These are phyloP conservation scores for Scaptomyza tumidula DNA, from an alignment of 2,888 invertebrate genomes.

Conservation along the genomic window DNA sequence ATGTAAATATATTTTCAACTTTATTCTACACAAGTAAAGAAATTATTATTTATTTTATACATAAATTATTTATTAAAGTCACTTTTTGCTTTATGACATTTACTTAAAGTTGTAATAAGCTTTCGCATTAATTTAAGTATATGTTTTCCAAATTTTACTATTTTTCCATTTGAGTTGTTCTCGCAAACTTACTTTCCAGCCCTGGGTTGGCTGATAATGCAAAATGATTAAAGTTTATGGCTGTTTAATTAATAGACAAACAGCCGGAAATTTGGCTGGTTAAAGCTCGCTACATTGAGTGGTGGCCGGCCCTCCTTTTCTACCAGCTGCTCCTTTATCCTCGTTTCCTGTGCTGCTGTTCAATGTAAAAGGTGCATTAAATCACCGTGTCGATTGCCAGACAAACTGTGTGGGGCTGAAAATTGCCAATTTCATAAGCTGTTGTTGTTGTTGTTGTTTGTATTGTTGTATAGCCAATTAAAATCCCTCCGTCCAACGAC, in stretches of 20 bases:
- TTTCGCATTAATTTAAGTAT: no score
- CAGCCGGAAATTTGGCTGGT: slow-evolving; percentile 46
- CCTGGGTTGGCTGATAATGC: slow-evolving; percentile 42
- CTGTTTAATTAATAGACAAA: slow-evolving; percentile 69
- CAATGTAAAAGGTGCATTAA: slow-evolving; percentile 56
- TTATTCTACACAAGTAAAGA: no score
- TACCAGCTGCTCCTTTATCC: slow-evolving; percentile 20
- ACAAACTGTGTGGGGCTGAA: slow-evolving; percentile 27
- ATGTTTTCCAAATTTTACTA: neutral
- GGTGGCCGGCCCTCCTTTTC: neutral
- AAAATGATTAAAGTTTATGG: slow-evolving; percentile 69
- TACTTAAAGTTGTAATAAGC: no score
- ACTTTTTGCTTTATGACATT: no score
- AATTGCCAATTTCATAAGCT: slow-evolving; percentile 50
- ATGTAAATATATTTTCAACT: no score
- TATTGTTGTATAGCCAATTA: slow-evolving; percentile 56
- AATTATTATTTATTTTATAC: no score
- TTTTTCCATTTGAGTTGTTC: neutral
- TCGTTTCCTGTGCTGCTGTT: slow-evolving; percentile 28
- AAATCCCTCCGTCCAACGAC: slow-evolving; percentile 42
- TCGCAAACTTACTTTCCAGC: slow-evolving; percentile 12
- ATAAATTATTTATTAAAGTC: no score
- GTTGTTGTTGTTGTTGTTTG: slow-evolving; percentile 4
- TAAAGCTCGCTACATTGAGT: slow-evolving; percentile 30
- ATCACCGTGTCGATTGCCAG: slow-evolving; percentile 57